Evolutionary conservation across 2,113 vertebrate species (phyloP), one percentile per base, ranked within the genome.

Genomic region (Nothocercus julius): DNA sequence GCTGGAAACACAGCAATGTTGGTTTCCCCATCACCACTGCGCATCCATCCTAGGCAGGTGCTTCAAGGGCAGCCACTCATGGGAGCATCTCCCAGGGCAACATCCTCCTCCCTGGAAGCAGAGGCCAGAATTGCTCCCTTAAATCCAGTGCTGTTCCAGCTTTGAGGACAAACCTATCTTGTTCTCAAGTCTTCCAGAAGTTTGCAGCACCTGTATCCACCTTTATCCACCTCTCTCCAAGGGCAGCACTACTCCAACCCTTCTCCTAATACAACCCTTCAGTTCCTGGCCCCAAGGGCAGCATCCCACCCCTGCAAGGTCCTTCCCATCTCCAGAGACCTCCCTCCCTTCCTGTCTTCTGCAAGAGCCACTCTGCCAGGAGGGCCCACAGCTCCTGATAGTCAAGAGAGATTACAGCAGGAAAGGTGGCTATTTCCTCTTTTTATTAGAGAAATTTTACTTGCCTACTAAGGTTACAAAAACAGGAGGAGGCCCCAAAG

Each of bases 1-100:
- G 45, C 21, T 59, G 62, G 58, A 76, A 30, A 49, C 0, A 1
- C 19, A 17, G 40, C 2, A 3, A 19, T 42, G 11, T 42, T 22
- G 63, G 11, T 34, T 66, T 76, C 8, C 10, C 13, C 4, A 3
- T 7, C 22, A n/a, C 27, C 51, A 54, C 9, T 3, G 4, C 58
- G 42, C 62, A 21, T 42, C 34, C 24, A 25, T 7, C 58, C 58
- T 25, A 53, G 30, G 36, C 22, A 63, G 34, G 3, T 10, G 24
- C 63, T 24, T 9, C 32, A 54, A 54, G n/a, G 53, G 15, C 25
- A 13, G 51, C 24, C 51, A 25, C 51, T 27, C 51, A 12, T 24
- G 15, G 27, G 38, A 44, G 62, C 32, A 36, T 36, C n/a, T 63
- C 45, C 32, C 5, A 2, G 16, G 24, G 14, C 12, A 53, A 49